Conservation (phyloP, 1,140 invertebrate species). For the Lepeophtheirus salmonis region DNA sequence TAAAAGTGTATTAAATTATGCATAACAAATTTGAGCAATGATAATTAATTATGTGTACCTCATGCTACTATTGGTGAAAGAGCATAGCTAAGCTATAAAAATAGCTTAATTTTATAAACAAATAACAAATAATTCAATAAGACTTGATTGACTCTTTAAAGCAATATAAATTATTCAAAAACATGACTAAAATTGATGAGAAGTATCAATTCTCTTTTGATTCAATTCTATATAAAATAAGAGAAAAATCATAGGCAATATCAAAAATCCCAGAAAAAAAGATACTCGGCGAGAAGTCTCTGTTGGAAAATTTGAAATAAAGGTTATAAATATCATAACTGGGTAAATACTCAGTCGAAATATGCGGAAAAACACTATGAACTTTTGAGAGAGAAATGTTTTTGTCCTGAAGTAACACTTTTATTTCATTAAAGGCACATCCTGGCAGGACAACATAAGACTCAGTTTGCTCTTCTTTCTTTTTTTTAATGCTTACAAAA, state of each 20-base stretch:
- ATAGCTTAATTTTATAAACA: too few species aligned
- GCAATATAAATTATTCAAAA: background rate
- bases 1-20: too few species aligned
- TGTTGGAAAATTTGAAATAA: background rate
- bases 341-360: background rate
- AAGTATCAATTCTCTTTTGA: too few species aligned
- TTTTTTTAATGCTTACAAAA: background rate
- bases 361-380: background rate
- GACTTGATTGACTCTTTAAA: background rate
- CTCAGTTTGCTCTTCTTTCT: background rate
- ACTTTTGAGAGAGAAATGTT: background rate
- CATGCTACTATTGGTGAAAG: too few species aligned
- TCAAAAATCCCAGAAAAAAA: background rate
- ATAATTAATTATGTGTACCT: too few species aligned
- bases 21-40: too few species aligned
- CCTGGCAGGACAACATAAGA: background rate
- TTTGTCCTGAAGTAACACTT: background rate
- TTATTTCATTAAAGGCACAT: background rate
- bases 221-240: background rate
- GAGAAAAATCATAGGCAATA: background rate
- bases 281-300: background rate
- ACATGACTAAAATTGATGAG: too few species aligned
- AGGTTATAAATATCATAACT: background rate
- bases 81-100: too few species aligned
- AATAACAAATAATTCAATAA: too few species aligned